Evolutionary conservation across 2,888 invertebrate genomes (phyloP).

Genomic region (Sarcophaga rosellei): DNA sequence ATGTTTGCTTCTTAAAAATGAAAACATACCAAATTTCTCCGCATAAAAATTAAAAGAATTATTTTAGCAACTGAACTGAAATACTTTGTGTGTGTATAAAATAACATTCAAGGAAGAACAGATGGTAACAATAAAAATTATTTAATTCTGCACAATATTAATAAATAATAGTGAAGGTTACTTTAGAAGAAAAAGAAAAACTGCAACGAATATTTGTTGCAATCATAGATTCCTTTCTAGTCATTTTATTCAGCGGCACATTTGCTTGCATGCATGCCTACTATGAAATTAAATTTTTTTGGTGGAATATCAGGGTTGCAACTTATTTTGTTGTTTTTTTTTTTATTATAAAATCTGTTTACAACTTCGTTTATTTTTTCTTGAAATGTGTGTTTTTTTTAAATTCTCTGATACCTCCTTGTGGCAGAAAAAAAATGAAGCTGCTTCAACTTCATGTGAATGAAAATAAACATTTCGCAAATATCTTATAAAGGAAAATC

Average conservation of each 20-base stretch:
- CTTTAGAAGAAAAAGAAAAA: background rate
- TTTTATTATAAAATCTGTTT: slow-evolving; percentile 21
- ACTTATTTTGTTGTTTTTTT: slow-evolving; percentile 18
- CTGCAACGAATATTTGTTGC: slow-evolving; percentile 23
- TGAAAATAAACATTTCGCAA: background rate
- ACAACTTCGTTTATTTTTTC: background rate
- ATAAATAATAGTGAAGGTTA: slow-evolving; percentile 43
- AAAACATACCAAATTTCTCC: too few relatives aligned
- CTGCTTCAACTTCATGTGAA: slow-evolving; percentile 1
- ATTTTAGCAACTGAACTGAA: too few relatives aligned
- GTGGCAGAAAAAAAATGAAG: slow-evolving; percentile 7
- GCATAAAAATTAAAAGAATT: too few relatives aligned
- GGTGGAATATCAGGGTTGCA: slow-evolving; percentile 58
- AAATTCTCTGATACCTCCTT: background rate
- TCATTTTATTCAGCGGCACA: slow-evolving; percentile 10
- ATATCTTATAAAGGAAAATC: background rate
- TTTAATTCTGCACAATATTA: background rate
- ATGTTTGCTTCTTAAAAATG: too few relatives aligned
- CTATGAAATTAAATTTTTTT: background rate
- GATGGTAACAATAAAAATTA: background rate
- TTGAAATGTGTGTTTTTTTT: background rate
- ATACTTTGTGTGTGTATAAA: background rate
- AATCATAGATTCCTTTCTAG: slow-evolving; percentile 28
- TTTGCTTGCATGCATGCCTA: slow-evolving; percentile 29
- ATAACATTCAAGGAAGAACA: too few relatives aligned